Evolutionary conservation across 2,113 vertebrate genomes (phyloP).

Genomic region (Otus sunia): DNA sequence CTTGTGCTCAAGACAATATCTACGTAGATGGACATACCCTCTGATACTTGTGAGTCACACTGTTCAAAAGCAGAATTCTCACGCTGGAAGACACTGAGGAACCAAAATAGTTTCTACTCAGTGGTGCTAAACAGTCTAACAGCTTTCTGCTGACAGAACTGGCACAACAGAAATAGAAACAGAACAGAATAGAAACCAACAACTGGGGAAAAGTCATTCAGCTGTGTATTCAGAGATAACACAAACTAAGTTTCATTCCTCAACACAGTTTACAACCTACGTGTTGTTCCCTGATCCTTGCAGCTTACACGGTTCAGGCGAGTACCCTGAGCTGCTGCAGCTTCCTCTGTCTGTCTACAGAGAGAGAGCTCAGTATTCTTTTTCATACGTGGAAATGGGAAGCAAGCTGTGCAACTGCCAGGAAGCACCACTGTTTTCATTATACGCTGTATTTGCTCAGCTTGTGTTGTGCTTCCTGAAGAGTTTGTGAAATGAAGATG

Average conservation of each 20-base stretch:
- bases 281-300: neutral
- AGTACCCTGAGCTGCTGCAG: neutral
- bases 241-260: neutral
- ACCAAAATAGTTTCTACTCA: neutral
- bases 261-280: neutral
- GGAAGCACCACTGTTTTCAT: neutral
- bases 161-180: neutral
- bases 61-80: neutral
- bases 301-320: neutral
- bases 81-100: neutral
- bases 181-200: neutral
- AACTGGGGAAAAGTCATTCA: neutral
- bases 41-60: neutral
- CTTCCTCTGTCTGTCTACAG: fast-evolving
- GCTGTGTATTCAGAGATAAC: neutral
- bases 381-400: neutral
- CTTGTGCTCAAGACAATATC: neutral
- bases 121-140: neutral
- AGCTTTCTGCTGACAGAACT: neutral
- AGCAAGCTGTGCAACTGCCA: neutral
- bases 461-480: neutral
- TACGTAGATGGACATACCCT: fast-evolving
- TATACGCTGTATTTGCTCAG: neutral
- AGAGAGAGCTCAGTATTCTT: neutral
- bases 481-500: neutral